Percentiles rank a stretch among this genome's conserved stretches.
phyloP scores from a whole-genome alignment of 2,113 vertebrate species.

The Scartelaos histophorus region DNA sequence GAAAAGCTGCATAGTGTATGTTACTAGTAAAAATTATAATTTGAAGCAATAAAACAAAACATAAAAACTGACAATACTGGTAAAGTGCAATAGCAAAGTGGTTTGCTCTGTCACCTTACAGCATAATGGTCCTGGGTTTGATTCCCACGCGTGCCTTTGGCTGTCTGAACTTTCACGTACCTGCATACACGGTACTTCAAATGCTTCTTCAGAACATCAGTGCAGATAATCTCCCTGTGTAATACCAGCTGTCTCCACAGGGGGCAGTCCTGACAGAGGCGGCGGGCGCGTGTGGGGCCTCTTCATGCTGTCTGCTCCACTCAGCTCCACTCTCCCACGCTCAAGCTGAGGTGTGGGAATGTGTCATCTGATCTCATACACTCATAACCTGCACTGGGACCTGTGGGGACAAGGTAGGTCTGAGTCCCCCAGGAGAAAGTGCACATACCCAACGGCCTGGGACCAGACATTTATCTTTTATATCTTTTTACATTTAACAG shows the following conservation, averaged over 20 bases:
- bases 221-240: slow-evolving; percentile 27
- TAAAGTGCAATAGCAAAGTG: neutral
- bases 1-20: too few relatives aligned
- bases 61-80: neutral
- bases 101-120: neutral
- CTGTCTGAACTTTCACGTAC: slow-evolving; percentile 5
- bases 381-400: slow-evolving; percentile 43
- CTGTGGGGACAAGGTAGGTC: slow-evolving; percentile 53
- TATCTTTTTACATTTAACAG: neutral
- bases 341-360: slow-evolving; percentile 64
- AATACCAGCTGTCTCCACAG: slow-evolving; percentile 31
- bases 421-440: slow-evolving; percentile 10
- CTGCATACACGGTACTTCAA: slow-evolving; percentile 7
- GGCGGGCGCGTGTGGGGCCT: slow-evolving; percentile 41
- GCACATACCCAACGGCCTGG: slow-evolving; percentile 10
- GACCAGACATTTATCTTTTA: neutral
- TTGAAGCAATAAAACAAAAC: neutral
- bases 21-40: neutral
- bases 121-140: too few relatives aligned
- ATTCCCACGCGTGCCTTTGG: too few relatives aligned
- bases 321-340: slow-evolving; percentile 31
- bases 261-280: slow-evolving; percentile 39
- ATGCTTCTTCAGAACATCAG: slow-evolving; percentile 27
- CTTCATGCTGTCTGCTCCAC: slow-evolving; percentile 13
- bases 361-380: slow-evolving; percentile 60